These are phyloP conservation scores for Catostylus mosaicus DNA, from an alignment of 30 jellyfish, hydroid and myxozoan species.

Conservation along the genomic window DNA sequence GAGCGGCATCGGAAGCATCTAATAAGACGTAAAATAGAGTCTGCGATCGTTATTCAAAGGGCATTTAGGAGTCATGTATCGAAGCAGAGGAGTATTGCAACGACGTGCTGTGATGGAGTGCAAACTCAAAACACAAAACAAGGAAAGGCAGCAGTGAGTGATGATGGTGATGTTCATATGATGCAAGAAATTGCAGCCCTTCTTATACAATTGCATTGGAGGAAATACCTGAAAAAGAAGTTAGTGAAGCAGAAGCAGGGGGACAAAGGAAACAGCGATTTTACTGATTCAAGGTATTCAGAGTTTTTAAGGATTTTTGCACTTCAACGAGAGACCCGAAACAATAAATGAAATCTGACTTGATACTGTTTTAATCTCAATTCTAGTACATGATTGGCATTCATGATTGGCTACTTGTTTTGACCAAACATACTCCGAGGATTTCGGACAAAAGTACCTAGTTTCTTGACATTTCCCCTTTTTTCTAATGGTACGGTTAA, in stretches of 20 bases:
- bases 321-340: too few relatives aligned
- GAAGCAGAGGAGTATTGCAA: background rate
- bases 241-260: constrained; percentile 35
- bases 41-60: constrained; percentile 84
- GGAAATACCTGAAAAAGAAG: constrained; percentile 74
- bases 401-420: too few relatives aligned
- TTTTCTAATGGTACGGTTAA: too few relatives aligned
- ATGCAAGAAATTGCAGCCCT: constrained; percentile 88
- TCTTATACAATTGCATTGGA: constrained; percentile 91
- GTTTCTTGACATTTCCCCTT: too few relatives aligned
- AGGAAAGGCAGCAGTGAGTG: background rate
- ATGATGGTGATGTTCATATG: constrained; percentile 5
- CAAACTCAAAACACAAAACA: background rate
- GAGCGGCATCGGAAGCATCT: constrained; percentile 75
- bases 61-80: constrained; percentile 61
- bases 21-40: constrained; percentile 84
- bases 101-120: background rate
- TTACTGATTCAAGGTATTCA: constrained; percentile 51
- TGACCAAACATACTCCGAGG: too few relatives aligned
- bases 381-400: too few relatives aligned
- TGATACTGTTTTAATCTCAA: too few relatives aligned
- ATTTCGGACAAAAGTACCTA: too few relatives aligned
- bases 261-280: constrained; percentile 11
- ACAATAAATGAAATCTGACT: too few relatives aligned
- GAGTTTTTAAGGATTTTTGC: too few relatives aligned